Conservation (phyloP, 2,113 vertebrate species). For the Helogale parvula region DNA sequence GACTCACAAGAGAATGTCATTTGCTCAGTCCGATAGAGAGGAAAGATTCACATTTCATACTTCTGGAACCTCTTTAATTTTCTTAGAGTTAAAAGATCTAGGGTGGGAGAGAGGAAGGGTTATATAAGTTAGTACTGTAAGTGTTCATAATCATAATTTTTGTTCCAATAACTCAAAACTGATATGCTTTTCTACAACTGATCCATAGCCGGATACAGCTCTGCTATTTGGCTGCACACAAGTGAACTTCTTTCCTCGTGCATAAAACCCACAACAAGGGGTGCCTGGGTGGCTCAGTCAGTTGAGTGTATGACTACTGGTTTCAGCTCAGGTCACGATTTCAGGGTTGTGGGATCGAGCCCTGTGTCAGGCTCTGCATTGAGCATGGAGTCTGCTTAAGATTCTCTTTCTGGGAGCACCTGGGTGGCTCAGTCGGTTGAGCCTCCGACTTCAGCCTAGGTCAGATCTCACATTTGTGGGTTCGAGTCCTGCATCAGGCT, state of each 20-base stretch:
- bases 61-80: not conserved
- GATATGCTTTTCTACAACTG: too few species aligned
- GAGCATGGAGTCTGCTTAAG: too few species aligned
- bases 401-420: too few species aligned
- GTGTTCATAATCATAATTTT: not conserved
- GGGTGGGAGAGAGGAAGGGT: not conserved
- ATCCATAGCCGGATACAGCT: not conserved
- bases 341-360: too few species aligned
- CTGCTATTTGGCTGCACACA: not conserved
- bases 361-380: too few species aligned
- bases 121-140: not conserved
- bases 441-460: too few species aligned
- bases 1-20: not conserved
- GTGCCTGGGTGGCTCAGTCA: too few species aligned
- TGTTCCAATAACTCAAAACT: not conserved
- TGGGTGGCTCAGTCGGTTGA: too few species aligned
- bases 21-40: not conserved
- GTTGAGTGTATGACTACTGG: too few species aligned
- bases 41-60: not conserved
- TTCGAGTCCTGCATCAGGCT: too few species aligned
- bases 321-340: too few species aligned
- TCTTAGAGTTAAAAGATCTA: slow-evolving; percentile 8
- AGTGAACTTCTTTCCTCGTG: not conserved
- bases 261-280: not conserved
- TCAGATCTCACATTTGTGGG: too few species aligned